A percentile compares a stretch with the other conserved stretches of the same genome.
Evolutionary conservation across 2,888 invertebrate species (phyloP).

Genomic region (Hartigia nigra): DNA sequence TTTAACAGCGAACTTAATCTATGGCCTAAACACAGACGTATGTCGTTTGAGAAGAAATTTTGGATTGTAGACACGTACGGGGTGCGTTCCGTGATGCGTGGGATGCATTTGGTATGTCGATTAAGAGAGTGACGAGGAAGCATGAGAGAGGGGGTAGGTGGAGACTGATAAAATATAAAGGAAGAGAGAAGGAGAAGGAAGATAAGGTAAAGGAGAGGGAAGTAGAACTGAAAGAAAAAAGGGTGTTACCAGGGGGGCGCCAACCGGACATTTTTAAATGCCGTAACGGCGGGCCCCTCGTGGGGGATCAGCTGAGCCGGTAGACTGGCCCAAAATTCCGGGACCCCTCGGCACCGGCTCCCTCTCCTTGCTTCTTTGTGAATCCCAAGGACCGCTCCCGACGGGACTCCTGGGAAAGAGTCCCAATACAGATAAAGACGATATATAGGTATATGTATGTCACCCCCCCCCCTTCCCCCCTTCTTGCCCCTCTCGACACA

Average conservation of each 20-base stretch:
- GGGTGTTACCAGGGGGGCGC: slow-evolving; percentile 14
- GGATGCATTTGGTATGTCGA: slow-evolving; percentile 11
- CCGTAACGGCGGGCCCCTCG: slow-evolving; percentile 22
- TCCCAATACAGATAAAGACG: not conserved
- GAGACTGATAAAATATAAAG: slow-evolving; percentile 9
- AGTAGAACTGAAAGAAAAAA: slow-evolving; percentile 14
- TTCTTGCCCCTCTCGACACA: not conserved
- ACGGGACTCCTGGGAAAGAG: not conserved
- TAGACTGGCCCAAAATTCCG: slow-evolving; percentile 8
- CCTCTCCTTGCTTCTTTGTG: not conserved
- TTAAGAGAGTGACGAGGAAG: not conserved
- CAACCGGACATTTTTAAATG: slow-evolving; percentile 42
- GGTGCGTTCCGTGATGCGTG: not conserved
- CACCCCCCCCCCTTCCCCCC: too few species aligned
- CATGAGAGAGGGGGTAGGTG: not conserved
- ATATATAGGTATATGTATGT: not conserved
- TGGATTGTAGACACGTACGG: not conserved
- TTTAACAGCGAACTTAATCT: not conserved
- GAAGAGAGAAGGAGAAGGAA: not conserved
- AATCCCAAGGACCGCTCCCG: not conserved
- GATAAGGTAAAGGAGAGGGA: slow-evolving; percentile 4
- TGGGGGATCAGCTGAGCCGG: slow-evolving; percentile 27
- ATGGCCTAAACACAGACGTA: not conserved
- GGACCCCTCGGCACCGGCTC: not conserved
- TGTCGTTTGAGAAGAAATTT: not conserved